Evolutionary conservation across 2,113 vertebrate genomes (phyloP).

Genomic region (Cyphomyrus plagiostoma): DNA sequence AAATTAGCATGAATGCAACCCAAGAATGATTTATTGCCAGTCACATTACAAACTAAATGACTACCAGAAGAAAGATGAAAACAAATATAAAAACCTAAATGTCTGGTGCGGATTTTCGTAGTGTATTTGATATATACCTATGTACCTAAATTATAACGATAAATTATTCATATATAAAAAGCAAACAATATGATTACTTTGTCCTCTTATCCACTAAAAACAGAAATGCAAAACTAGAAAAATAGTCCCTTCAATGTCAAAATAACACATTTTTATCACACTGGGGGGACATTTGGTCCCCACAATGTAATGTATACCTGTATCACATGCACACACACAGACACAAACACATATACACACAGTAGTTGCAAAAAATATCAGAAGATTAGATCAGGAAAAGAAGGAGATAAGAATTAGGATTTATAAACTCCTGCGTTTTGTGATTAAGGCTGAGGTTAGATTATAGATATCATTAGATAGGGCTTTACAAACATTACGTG

Average conservation of each 20-base stretch:
- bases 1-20: neutral
- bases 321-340: neutral
- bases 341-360: neutral
- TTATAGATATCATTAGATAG: neutral
- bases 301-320: too few relatives aligned
- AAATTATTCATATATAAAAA: neutral
- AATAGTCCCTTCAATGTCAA: too few relatives aligned
- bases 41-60: neutral
- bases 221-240: neutral
- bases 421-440: neutral
- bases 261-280: too few relatives aligned
- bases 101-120: neutral
- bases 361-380: neutral
- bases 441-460: neutral
- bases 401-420: neutral
- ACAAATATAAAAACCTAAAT: neutral
- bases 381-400: neutral
- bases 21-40: neutral
- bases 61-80: neutral
- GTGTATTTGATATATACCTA: neutral
- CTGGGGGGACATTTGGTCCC: too few relatives aligned
- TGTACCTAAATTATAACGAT: neutral
- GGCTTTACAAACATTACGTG: neutral
- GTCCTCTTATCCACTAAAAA: neutral
- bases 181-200: neutral